phyloP scores from a whole-genome alignment of 2,797 vertebrate genomes.

The Avahi laniger region DNA sequence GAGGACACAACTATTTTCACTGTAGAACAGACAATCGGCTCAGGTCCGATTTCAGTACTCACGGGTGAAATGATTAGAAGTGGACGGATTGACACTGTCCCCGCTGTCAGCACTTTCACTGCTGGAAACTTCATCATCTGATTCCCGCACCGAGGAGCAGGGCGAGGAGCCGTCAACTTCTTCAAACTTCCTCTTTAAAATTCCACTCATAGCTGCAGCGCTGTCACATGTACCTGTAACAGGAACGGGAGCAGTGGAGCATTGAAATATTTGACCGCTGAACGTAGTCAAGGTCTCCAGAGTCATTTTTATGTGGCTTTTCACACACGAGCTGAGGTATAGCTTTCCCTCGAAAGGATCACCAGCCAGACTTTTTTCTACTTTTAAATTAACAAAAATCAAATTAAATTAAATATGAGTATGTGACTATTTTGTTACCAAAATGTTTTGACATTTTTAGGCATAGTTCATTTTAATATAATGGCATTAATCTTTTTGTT shows the following conservation, averaged over 20 bases:
- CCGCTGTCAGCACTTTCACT: constrained; percentile 98
- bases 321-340: background rate
- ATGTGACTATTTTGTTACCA: background rate
- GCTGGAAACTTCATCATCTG: constrained; percentile 97
- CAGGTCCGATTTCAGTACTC: constrained; percentile 81
- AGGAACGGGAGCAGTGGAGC: constrained; percentile 60
- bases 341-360: constrained; percentile 55
- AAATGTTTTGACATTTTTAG: background rate
- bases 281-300: constrained; percentile 57
- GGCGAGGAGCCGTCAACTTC: constrained; percentile 98
- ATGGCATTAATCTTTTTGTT: background rate
- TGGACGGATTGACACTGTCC: constrained; percentile 97
- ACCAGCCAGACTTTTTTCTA: constrained; percentile 26
- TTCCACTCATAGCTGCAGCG: constrained; percentile 92
- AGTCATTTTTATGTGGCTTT: constrained; percentile 57
- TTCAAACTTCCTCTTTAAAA: constrained; percentile 98
- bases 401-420: constrained; percentile 6
- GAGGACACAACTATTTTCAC: background rate
- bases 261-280: constrained; percentile 60
- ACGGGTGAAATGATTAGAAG: constrained; percentile 94
- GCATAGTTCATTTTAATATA: background rate
- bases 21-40: background rate
- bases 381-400: constrained; percentile 34
- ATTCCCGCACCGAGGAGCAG: constrained; percentile 94
- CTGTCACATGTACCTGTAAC: constrained; percentile 86